Evolutionary conservation across 1,140 invertebrate genomes (phyloP), one percentile per base, ranked within the genome.

Genomic region (Drosophila mojavensis): DNA sequence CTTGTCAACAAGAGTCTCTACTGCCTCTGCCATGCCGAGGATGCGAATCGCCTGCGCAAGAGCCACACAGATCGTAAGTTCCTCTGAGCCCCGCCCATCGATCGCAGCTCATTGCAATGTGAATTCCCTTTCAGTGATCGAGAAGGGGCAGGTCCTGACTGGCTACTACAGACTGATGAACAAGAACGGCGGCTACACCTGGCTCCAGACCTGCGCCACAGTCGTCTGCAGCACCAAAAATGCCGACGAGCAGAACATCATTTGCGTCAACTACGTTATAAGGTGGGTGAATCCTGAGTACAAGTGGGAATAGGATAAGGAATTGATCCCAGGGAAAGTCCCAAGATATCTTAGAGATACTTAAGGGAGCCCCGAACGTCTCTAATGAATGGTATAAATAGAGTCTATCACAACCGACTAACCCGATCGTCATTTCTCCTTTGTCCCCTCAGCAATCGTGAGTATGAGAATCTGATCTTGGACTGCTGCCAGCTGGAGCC

Each of bases 131-230:
- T 0, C 93, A 99, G 98, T 99, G 92, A 96, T 99, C 82, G 95
- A 97, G 91, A 99, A 99, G 93, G 98, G 98, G 5, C 98, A 99
- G 93, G 97, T 99, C 28, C 94, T 99, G 93, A 98, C 97, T 5
- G 97, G 98, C 91, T 99, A 99, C 93, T 99, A 98, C 93, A 95
- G 98, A 86, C 86, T 99, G 75, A 98, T 99, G 96, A 99, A 98
- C 93, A 98, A 98, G 93, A 96, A 95, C 75, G 98, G 98, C 5
- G 98, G 98, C 3, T 99, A 97, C 93, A 98, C 97, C 30, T 99
- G 98, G 98, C 93, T 99, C 56, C 98, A 99, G 93, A 98, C 97
- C 0, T 99, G 98, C 92, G 98, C 98, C 28, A 99, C 98, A 0
- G 97, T 99, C 7, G 97, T 99, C 47, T 98, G 97, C 93, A 98